Evolutionary conservation across 2,113 vertebrate species (phyloP), one percentile per base, ranked within the genome.

Genomic region (Indicator maculatus): DNA sequence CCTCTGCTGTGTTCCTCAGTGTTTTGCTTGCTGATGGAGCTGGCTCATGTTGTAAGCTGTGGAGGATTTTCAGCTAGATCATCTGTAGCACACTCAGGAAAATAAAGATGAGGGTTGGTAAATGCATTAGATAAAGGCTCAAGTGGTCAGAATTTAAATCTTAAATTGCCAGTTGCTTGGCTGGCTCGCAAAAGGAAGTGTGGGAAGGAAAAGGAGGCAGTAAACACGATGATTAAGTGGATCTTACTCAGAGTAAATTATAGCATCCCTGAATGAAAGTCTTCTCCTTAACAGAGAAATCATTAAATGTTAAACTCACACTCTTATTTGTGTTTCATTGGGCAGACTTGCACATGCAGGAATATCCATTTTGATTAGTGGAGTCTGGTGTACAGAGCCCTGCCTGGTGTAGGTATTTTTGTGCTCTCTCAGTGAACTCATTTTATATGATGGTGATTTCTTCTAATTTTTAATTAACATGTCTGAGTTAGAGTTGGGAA

Each of bases 391-490:
- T 93, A 95, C 91, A 79, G 80, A 95, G 86, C 77, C 20, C n/a
- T 95, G 95, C 83, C 91, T 96, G 88, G 77, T 95, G 76, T 93
- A 95, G 95, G 90, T 96, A 96, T 96, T 96, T 95, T 95, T 95
- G 83, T 93, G 85, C 86, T 84, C 55, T 82, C 77, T 89, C 80
- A 30, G 66, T 74, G 94, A 96, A 85, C 83, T 95, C 93, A 89
- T 95, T 96, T 96, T 90, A 89, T 93, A 87, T 79, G 94, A 95
- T 94, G 96, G 96, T 96, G 86, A 96, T 97, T 96, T 92, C 91
- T 83, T 95, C 95, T 97, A 94, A 94, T 96, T 97, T 96, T 97
- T 97, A 97, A 97, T 97, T 96, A 96, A 95, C 88, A 77, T 88
- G 77, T 95, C 91, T 93, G 89, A 94, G 59, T 97, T 96, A 93